A percentile compares a stretch with the other conserved stretches of the same genome.
Evolutionary conservation across 2,797 vertebrate genomes (phyloP).

Genomic region (Takifugu rubripes): DNA sequence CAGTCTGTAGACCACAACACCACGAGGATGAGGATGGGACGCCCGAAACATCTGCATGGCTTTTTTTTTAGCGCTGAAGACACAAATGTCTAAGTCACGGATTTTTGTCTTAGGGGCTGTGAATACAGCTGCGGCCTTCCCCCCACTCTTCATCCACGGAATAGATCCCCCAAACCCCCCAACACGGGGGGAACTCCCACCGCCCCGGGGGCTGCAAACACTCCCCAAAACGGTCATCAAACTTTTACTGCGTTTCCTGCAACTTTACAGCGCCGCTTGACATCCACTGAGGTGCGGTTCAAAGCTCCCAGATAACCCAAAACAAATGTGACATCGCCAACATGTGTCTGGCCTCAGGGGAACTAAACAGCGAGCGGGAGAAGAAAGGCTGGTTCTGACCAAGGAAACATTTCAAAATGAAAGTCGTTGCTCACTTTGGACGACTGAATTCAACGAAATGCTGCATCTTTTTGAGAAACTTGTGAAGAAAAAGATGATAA

Average conservation of each 20-base stretch:
- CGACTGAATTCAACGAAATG: too few species aligned
- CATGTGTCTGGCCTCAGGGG: background rate
- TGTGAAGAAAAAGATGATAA: too few species aligned
- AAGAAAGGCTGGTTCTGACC: background rate
- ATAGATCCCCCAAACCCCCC: background rate
- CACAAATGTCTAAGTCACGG: too few species aligned
- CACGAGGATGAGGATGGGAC: too few species aligned
- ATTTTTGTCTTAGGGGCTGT: too few species aligned
- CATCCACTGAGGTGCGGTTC: background rate
- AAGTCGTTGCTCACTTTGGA: conserved; percentile 2
- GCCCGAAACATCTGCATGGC: too few species aligned
- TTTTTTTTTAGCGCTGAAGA: too few species aligned
- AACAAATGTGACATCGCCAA: conserved; percentile 1
- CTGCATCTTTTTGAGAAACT: too few species aligned
- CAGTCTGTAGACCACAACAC: too few species aligned
- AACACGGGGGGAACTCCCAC: conserved; percentile 4
- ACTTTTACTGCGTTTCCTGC: conserved; percentile 31
- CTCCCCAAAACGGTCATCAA: conserved; percentile 15
- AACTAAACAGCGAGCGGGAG: background rate
- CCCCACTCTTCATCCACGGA: too few species aligned
- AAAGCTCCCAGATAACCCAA: background rate
- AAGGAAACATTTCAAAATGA: background rate
- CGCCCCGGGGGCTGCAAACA: conserved; percentile 1
- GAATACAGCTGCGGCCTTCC: too few species aligned
- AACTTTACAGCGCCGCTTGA: background rate